Conservation (phyloP, 1,140 invertebrate species). For the Trinorchestia longiramus region DNA sequence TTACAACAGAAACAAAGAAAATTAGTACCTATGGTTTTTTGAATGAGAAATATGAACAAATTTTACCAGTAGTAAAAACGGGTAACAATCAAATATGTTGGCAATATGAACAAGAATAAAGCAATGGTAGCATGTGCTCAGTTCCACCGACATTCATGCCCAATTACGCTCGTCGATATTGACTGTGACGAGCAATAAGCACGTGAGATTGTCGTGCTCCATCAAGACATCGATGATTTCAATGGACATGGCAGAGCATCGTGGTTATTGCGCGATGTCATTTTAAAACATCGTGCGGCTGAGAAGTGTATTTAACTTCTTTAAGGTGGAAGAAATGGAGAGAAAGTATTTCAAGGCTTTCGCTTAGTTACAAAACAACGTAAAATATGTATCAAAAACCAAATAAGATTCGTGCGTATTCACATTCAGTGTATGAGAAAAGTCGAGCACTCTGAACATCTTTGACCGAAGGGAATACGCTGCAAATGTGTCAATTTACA, state of each 20-base stretch:
- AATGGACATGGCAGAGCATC: background rate
- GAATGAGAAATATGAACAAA: background rate
- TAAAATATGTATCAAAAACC: background rate
- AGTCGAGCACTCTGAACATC: background rate
- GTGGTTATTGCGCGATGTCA: background rate
- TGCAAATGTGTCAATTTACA: no score
- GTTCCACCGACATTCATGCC: background rate
- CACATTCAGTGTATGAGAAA: background rate
- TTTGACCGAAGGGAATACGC: no score
- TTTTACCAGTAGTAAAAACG: background rate
- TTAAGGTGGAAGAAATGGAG: background rate
- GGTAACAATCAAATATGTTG: background rate
- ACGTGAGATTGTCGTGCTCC: background rate
- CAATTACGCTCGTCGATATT: background rate
- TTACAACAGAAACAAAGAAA: background rate
- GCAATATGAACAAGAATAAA: background rate
- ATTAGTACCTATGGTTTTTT: background rate
- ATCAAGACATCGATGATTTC: background rate
- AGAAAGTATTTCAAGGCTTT: background rate
- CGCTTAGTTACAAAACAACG: background rate
- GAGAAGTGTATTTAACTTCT: background rate
- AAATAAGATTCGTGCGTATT: background rate
- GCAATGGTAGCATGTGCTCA: background rate
- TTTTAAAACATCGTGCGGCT: background rate
- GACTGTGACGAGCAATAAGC: background rate